Conservation (phyloP, 1,140 invertebrate species). For the Sminthurides bifidus region DNA sequence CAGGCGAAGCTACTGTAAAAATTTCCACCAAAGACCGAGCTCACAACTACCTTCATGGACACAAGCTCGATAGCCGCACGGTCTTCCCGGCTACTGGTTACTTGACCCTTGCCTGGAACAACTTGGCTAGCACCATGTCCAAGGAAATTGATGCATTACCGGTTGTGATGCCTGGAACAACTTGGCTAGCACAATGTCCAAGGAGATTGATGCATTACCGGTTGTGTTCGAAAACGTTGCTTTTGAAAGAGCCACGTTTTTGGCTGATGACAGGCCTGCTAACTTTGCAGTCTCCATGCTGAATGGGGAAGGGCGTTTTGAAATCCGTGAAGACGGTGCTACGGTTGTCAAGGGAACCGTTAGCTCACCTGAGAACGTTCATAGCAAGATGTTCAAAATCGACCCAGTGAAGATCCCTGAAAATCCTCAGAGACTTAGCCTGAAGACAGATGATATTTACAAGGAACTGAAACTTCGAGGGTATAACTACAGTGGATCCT, state of each 20-base stretch:
- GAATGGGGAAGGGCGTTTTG: constrained; percentile 76
- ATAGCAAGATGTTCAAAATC: constrained; percentile 43
- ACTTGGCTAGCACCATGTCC: constrained; percentile 66
- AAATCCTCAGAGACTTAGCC: constrained; percentile 40
- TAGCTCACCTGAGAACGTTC: constrained; percentile 47
- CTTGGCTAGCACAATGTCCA: constrained; percentile 50
- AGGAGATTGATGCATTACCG: constrained; percentile 64
- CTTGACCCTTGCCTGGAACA: constrained; percentile 81
- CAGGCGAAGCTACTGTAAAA: constrained; percentile 62
- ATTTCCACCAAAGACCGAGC: constrained; percentile 61
- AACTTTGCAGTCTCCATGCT: constrained; percentile 82
- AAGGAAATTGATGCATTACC: constrained; percentile 68
- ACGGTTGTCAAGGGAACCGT: constrained; percentile 69
- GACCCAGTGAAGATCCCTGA: constrained; percentile 32
- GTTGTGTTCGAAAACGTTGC: constrained; percentile 77
- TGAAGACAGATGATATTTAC: constrained; percentile 70
- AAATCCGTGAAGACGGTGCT: constrained; percentile 74
- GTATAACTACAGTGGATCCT: constrained; percentile 82
- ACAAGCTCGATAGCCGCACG: constrained; percentile 84
- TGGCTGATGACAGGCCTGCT: constrained; percentile 66
- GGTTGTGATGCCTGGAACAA: constrained; percentile 62
- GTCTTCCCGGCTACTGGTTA: constrained; percentile 94
- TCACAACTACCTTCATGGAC: constrained; percentile 68
- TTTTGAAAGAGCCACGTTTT: constrained; percentile 82
- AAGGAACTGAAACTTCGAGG: constrained; percentile 84